phyloP scores from a whole-genome alignment of 2,113 vertebrate species.

The Recurvirostra avosetta region DNA sequence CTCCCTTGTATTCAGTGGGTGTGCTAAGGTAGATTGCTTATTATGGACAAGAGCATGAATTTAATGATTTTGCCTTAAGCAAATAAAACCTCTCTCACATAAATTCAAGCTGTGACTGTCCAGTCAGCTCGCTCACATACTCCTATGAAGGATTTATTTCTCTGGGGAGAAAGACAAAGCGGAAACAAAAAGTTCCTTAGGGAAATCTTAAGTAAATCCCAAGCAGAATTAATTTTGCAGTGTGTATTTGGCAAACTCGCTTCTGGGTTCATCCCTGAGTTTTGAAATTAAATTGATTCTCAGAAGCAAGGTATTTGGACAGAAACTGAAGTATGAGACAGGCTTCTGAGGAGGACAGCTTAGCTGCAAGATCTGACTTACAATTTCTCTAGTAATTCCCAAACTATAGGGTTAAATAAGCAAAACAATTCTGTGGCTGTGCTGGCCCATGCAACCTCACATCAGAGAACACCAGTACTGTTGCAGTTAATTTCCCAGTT shows the following conservation, averaged over 20 bases:
- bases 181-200: neutral
- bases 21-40: neutral
- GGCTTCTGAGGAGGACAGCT: neutral
- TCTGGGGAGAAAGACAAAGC: neutral
- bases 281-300: neutral
- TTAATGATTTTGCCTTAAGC: neutral
- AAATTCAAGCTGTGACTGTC: neutral
- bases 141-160: constrained; percentile 1
- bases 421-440: neutral
- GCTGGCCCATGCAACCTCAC: neutral
- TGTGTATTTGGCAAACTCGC: neutral
- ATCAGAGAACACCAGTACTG: neutral
- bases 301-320: constrained; percentile 14
- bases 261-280: neutral
- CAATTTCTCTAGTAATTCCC: neutral
- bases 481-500: neutral
- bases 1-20: neutral
- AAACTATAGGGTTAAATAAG: neutral
- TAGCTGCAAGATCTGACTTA: neutral
- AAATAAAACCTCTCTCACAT: neutral
- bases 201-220: constrained; percentile 39
- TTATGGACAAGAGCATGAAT: neutral
- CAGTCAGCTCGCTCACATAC: neutral
- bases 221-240: neutral
- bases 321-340: neutral